phyloP scores from a whole-genome alignment of 2,888 invertebrate genomes.

The Drosophila paranaensis region DNA sequence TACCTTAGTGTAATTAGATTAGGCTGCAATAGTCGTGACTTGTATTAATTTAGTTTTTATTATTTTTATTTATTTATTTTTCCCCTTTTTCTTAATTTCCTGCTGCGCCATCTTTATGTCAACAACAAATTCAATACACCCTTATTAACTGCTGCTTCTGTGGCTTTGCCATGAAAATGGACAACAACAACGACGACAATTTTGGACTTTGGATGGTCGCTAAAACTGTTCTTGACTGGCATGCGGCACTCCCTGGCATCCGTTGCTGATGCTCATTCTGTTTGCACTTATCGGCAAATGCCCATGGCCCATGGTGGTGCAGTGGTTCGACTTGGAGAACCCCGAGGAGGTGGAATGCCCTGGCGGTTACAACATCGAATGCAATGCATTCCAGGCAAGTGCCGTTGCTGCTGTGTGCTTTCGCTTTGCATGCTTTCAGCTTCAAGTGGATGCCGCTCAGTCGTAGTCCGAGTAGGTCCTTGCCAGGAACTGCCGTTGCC shows the following conservation, averaged over 20 bases:
- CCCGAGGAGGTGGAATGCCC: constrained; percentile 92
- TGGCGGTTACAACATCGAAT: constrained; percentile 88
- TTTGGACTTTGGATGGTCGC: constrained; percentile 58
- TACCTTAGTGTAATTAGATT: background rate
- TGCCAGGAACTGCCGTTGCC: constrained; percentile 69
- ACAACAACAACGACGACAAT: constrained; percentile 47
- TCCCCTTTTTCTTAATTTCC: constrained; percentile 22
- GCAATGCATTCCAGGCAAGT: constrained; percentile 87
- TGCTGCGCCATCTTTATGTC: constrained; percentile 56
- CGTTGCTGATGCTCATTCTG: constrained; percentile 76
- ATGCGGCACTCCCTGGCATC: constrained; percentile 75
- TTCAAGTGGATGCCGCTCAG: constrained; percentile 50
- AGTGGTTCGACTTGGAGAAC: constrained; percentile 94
- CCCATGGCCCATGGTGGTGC: constrained; percentile 44
- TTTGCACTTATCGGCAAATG: constrained; percentile 75
- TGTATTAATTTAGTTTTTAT: constrained; percentile 16
- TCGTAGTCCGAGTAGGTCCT: constrained; percentile 57
- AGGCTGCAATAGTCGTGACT: constrained; percentile 31
- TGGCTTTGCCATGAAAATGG: constrained; percentile 60
- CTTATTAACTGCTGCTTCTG: constrained; percentile 64
- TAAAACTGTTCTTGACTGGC: constrained; percentile 71
- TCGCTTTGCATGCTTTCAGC: constrained; percentile 74
- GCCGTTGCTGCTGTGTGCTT: constrained; percentile 54
- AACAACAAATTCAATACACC: constrained; percentile 61
- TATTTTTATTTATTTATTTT: constrained; percentile 17